Conservation (phyloP, 2,888 invertebrate species). For the Dryomyza anilis region DNA sequence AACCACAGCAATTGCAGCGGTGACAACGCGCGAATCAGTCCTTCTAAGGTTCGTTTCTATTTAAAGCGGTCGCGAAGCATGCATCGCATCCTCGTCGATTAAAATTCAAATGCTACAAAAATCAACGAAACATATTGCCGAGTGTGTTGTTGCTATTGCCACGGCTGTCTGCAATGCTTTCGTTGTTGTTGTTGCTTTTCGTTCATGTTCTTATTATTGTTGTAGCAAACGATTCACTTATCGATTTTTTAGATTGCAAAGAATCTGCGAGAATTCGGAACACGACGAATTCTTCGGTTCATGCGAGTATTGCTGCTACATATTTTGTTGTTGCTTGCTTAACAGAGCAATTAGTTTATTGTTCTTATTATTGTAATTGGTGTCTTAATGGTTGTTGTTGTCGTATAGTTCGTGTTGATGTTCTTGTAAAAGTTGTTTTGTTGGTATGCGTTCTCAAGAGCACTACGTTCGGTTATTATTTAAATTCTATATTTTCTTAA, state of each 20-base stretch:
- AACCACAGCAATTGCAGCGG: conserved; percentile 15
- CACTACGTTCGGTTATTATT: too few relatives aligned
- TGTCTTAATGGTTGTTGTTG: neutral
- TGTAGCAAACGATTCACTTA: conserved; percentile 4
- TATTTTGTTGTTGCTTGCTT: neutral
- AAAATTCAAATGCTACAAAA: conserved; percentile 10
- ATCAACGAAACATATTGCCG: conserved; percentile 10
- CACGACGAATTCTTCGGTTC: neutral
- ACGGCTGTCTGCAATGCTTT: neutral
- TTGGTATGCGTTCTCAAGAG: neutral
- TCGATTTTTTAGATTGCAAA: conserved; percentile 18
- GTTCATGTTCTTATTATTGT: too few relatives aligned
- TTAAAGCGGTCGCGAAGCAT: conserved; percentile 45
- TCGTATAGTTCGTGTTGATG: neutral
- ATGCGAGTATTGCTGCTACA: too few relatives aligned
- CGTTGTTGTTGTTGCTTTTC: neutral
- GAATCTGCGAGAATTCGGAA: conserved; percentile 1
- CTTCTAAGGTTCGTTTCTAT: conserved; percentile 62
- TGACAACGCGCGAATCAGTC: conserved; percentile 45
- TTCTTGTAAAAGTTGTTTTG: neutral
- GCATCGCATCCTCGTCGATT: conserved; percentile 33
- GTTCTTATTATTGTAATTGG: neutral
- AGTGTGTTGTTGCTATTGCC: neutral
- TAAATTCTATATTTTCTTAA: too few relatives aligned
- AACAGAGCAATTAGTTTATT: conserved; percentile 6